Percentiles rank a stretch among this genome's conserved stretches.
Evolutionary conservation across 2,113 vertebrate genomes (phyloP).

Genomic region (Sapajus apella): DNA sequence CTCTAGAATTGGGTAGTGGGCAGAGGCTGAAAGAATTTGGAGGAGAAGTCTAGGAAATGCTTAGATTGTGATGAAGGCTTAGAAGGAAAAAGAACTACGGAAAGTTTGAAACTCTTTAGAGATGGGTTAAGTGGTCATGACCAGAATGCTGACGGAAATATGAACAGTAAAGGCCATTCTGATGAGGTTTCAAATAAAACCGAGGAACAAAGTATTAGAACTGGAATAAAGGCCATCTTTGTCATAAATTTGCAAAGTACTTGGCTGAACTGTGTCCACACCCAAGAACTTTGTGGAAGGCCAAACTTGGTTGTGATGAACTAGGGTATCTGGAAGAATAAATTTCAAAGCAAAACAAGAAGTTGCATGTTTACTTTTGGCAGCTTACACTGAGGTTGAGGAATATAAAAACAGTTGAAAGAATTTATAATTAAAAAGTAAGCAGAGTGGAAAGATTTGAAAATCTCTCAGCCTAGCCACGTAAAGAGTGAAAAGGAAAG

Average conservation of each 20-base stretch:
- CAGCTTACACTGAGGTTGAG: neutral
- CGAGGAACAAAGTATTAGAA: neutral
- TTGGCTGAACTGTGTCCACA: neutral
- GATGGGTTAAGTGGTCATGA: neutral
- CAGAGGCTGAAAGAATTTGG: neutral
- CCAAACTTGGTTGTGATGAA: neutral
- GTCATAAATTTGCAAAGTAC: neutral
- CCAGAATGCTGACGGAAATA: neutral
- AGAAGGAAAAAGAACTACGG: neutral
- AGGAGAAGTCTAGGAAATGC: neutral
- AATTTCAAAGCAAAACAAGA: neutral
- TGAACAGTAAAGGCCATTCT: neutral
- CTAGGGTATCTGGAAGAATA: neutral
- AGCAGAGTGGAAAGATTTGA: neutral
- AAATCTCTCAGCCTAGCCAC: neutral
- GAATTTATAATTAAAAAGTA: neutral
- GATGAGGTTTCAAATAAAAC: neutral
- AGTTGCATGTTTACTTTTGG: neutral
- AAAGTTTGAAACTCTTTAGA: neutral
- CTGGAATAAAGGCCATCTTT: neutral
- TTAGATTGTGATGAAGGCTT: neutral
- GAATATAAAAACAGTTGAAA: neutral
- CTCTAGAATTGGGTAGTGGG: neutral
- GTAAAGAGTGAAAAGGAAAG: neutral
- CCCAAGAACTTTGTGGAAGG: neutral